Evolutionary conservation across 2,888 invertebrate genomes (phyloP).

Genomic region (Chouioia cunea): DNA sequence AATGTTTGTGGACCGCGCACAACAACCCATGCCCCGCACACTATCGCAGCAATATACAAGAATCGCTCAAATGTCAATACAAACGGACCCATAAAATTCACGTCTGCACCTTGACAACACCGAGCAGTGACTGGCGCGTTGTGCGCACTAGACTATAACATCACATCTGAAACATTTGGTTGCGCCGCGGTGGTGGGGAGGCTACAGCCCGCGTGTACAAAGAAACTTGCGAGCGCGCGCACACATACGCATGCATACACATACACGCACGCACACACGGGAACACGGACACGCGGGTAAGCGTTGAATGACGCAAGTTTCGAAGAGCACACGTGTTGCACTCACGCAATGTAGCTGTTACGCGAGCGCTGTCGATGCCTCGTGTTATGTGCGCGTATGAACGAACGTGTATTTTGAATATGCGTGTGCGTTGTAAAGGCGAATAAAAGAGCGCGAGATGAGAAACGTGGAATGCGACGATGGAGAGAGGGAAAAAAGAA

Average conservation of each 20-base stretch:
- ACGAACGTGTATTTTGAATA: background rate
- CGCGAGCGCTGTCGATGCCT: background rate
- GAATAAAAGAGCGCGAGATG: slow-evolving; percentile 3
- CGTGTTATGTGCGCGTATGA: background rate
- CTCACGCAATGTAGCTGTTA: too few relatives aligned
- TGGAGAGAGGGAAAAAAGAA: background rate
- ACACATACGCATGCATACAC: background rate
- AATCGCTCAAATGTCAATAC: too few relatives aligned
- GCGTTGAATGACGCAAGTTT: too few relatives aligned
- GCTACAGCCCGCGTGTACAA: background rate
- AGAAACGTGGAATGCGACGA: slow-evolving; percentile 2
- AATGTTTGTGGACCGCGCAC: too few relatives aligned
- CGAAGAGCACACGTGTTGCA: too few relatives aligned
- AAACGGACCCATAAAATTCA: background rate
- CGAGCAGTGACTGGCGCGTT: slow-evolving; percentile 2
- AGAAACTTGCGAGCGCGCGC: background rate
- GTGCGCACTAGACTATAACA: background rate
- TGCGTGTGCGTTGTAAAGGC: background rate
- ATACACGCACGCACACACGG: background rate
- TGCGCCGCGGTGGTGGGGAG: background rate
- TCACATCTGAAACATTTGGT: slow-evolving; percentile 15
- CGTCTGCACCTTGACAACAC: slow-evolving; percentile 23
- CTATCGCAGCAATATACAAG: too few relatives aligned
- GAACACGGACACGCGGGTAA: too few relatives aligned
- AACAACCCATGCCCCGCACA: too few relatives aligned